These are phyloP conservation scores for Troglohyphantes excavatus DNA, from an alignment of 2,888 invertebrate species.

Conservation along the genomic window DNA sequence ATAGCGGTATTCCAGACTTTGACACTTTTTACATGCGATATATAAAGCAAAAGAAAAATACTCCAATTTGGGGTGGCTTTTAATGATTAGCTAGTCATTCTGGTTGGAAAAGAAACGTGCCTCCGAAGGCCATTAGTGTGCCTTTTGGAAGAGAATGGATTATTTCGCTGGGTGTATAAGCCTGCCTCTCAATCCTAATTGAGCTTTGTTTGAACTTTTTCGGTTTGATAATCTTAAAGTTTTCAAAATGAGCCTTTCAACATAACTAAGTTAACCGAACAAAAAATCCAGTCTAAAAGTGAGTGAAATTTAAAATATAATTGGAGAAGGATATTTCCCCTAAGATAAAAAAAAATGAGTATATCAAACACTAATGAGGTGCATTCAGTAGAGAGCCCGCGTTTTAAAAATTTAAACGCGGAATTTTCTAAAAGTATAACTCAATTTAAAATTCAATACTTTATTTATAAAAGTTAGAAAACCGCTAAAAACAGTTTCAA, in stretches of 20 bases:
- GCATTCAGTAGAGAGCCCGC: background rate
- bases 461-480: too few relatives aligned
- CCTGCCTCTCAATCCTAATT: slow-evolving; percentile 37
- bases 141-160: slow-evolving; percentile 44
- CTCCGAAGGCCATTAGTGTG: slow-evolving; percentile 11
- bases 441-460: too few relatives aligned
- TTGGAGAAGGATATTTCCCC: too few relatives aligned
- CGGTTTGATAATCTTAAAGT: background rate
- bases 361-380: too few relatives aligned
- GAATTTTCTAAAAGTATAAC: too few relatives aligned
- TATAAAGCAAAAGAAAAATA: slow-evolving; percentile 32
- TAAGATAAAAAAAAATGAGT: too few relatives aligned
- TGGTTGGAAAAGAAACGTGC: slow-evolving; percentile 17
- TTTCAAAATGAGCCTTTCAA: background rate
- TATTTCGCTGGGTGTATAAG: slow-evolving; percentile 25
- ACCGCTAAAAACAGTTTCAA: too few relatives aligned
- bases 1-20: slow-evolving; percentile 47
- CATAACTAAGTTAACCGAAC: too few relatives aligned
- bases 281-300: too few relatives aligned
- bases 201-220: slow-evolving; percentile 47
- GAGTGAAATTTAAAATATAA: too few relatives aligned
- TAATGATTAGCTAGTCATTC: slow-evolving; percentile 69
- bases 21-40: slow-evolving; percentile 56
- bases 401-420: background rate
- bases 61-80: slow-evolving; percentile 62